Conservation (phyloP, 2,797 vertebrate species). For the Bufotes viridis region DNA sequence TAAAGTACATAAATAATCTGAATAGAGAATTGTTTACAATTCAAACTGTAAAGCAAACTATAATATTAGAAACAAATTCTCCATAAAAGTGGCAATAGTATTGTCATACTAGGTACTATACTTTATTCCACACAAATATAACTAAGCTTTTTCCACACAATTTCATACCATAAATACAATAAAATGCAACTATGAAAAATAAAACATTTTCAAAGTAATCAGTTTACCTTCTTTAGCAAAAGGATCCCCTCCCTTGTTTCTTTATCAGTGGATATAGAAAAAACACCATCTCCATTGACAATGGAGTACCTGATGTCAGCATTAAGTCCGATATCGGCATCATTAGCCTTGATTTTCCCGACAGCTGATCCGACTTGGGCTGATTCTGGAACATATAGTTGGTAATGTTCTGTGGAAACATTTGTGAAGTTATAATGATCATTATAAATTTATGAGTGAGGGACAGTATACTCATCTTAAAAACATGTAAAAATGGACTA, state of each 20-base stretch:
- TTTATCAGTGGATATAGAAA: constrained; percentile 90
- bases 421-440: constrained; percentile 41
- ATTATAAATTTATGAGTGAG: background rate
- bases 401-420: constrained; percentile 87
- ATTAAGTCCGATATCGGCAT: constrained; percentile 91
- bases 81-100: background rate
- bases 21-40: background rate
- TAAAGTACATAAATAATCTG: background rate
- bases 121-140: background rate
- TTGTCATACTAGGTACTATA: background rate
- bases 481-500: background rate
- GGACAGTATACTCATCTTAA: background rate
- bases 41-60: too few relatives aligned
- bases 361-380: constrained; percentile 94
- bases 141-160: too few relatives aligned
- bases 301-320: constrained; percentile 97
- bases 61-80: background rate
- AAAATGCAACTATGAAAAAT: background rate
- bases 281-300: constrained; percentile 90
- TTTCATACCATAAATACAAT: background rate
- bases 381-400: constrained; percentile 95
- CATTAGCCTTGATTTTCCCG: constrained; percentile 96
- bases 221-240: constrained; percentile 89
- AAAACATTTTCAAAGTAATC: background rate
- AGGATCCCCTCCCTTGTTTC: constrained; percentile 94